A percentile compares a stretch with the other conserved stretches of the same genome.
Evolutionary conservation across 2,888 invertebrate genomes (phyloP).

Genomic region (Entomobrya multifasciata): DNA sequence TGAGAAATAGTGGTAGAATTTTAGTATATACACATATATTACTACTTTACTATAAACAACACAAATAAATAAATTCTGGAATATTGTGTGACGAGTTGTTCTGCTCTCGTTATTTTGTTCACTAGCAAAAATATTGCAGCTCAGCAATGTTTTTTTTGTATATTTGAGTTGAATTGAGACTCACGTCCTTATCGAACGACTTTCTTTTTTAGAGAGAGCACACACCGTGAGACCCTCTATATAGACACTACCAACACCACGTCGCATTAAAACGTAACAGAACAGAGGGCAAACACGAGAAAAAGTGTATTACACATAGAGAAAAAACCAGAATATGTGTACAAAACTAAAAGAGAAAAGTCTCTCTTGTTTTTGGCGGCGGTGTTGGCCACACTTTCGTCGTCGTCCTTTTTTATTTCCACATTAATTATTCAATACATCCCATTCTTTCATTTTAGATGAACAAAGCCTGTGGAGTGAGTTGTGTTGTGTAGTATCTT

Average conservation of each 20-base stretch:
- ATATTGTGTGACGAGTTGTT: background rate
- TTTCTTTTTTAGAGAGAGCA: constrained; percentile 12
- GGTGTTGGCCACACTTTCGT: constrained; percentile 55
- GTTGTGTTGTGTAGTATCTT: background rate
- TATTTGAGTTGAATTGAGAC: background rate
- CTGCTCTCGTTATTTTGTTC: background rate
- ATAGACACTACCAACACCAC: too few species aligned
- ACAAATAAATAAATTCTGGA: constrained; percentile 7
- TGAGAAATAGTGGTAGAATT: background rate
- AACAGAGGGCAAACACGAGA: background rate
- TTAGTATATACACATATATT: background rate
- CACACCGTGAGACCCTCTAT: background rate
- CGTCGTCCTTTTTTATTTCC: constrained; percentile 53
- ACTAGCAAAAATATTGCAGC: background rate
- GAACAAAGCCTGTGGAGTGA: background rate
- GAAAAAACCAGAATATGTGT: background rate
- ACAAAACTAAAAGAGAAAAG: background rate
- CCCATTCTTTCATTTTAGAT: constrained; percentile 64
- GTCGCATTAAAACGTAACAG: constrained; percentile 1
- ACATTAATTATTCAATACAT: constrained; percentile 66
- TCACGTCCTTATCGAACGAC: constrained; percentile 41
- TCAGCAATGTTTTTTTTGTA: background rate
- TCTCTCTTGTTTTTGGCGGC: constrained; percentile 20
- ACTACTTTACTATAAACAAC: background rate
- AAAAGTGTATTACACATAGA: background rate